phyloP scores from a whole-genome alignment of 2,113 vertebrate genomes.

The Phalacrocorax pelagicus region DNA sequence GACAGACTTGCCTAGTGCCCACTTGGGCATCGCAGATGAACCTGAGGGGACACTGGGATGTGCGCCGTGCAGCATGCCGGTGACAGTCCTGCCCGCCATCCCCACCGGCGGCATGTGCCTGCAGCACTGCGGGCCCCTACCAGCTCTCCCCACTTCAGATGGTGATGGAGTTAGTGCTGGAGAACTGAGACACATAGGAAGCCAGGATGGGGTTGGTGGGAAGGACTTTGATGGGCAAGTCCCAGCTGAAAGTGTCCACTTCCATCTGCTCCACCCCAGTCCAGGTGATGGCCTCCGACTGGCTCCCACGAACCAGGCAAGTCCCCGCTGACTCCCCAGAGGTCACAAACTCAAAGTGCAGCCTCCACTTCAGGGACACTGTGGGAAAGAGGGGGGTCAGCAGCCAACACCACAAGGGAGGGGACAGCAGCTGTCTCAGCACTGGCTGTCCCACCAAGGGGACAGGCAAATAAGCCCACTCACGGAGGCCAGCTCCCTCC shows the following conservation, averaged over 20 bases:
- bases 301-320: constrained; percentile 83
- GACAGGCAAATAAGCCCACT: neutral
- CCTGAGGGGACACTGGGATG: neutral
- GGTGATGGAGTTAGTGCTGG: constrained; percentile 88
- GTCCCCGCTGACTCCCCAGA: constrained; percentile 81
- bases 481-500: neutral
- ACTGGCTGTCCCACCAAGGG: neutral
- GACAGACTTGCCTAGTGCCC: fast-evolving
- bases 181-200: constrained; percentile 89
- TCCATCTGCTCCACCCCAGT: constrained; percentile 88
- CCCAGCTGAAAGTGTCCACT: constrained; percentile 98
- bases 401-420: neutral
- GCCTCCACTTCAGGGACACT: constrained; percentile 63
- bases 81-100: neutral
- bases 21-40: neutral
- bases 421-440: neutral
- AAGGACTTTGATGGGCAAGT: constrained; percentile 94
- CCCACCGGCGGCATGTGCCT: fast-evolving
- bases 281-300: constrained; percentile 87
- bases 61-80: fast-evolving
- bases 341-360: constrained; percentile 94
- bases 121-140: neutral
- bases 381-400: neutral
- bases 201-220: constrained; percentile 93
- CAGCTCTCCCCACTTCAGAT: constrained; percentile 75